These are phyloP conservation scores for Cryptoblepharus egeriae DNA, from an alignment of 2,797 vertebrate species.

Conservation along the genomic window DNA sequence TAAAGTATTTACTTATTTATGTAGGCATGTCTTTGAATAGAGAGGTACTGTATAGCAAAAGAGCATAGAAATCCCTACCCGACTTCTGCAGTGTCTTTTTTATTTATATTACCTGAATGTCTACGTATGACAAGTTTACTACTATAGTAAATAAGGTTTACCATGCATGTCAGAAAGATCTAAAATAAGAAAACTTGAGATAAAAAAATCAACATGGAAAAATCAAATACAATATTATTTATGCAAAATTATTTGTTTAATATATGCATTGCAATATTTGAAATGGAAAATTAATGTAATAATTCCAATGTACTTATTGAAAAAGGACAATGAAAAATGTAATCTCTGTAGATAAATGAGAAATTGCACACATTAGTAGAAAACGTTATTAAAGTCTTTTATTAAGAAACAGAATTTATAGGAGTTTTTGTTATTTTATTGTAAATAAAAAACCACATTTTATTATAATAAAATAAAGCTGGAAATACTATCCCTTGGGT, in stretches of 20 bases:
- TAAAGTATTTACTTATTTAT: background rate
- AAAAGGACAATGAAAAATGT: background rate
- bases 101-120: background rate
- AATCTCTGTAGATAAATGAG: background rate
- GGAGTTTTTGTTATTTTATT: slow-evolving; percentile 40
- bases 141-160: slow-evolving; percentile 22
- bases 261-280: slow-evolving; percentile 29
- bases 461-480: slow-evolving; percentile 10
- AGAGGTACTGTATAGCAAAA: slow-evolving; percentile 1
- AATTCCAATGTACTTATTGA: slow-evolving; percentile 8
- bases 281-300: slow-evolving; percentile 29
- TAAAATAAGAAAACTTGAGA: background rate
- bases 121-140: slow-evolving; percentile 36
- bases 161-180: slow-evolving; percentile 21
- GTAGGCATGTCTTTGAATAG: background rate
- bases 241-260: background rate
- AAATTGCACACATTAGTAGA: background rate
- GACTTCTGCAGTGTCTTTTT: background rate
- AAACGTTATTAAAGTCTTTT: slow-evolving; percentile 23
- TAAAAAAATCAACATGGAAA: background rate
- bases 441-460: too few species aligned
- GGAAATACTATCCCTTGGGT: slow-evolving; percentile 31
- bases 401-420: slow-evolving; percentile 28
- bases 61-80: background rate
- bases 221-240: background rate